Evolutionary conservation across 2,888 invertebrate genomes (phyloP), one percentile per base, ranked within the genome.

Genomic region (Netelia fuscicornis): DNA sequence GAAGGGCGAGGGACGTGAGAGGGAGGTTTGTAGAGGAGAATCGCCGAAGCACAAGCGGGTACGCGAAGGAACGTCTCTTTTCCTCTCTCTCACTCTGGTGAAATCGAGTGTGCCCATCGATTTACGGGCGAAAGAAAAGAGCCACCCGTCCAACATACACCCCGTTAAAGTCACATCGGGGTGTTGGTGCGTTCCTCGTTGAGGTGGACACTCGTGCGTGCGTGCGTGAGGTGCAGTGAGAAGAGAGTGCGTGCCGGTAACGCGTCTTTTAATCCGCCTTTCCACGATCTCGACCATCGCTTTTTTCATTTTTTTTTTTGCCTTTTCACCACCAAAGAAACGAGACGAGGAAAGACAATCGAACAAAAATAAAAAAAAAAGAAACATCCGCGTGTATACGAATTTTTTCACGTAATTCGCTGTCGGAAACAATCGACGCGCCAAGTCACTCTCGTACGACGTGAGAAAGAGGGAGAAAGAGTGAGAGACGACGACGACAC

Each of bases 21-120:
- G 65, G 60, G 81, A 84, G 68, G 62, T 80, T n/a, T 58, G 17
- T 70, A 65, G 74, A 79, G 84, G 37, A 54, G 37, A 54, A 72
- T 86, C 70, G 87, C 17, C 60, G 52, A 78, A 82, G 71, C 68
- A 52, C 17, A 81, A 80, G 81, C 82, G 81, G 81, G 80, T 81
- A 74, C 65, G 78, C 71, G 71, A 81, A 85, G 71, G 71, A 87
- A 74, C 67, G 37, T 71, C 42, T 72, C 64, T 30, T 67, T 48
- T 48, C 76, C 76, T 67, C 65, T 30, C 37, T 52, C 52, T 74
- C 62, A 42, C 83, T 68, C 30, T 86, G 89, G 91, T 90, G 91
- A 91, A 90, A 91, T 89, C 90, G 87, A 89, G 90, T 91, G 90
- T 90, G 90, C 86, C 90, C 91, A 91, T 91, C 90, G 91, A 91